Percentiles rank a stretch among this genome's conserved stretches.
These are phyloP conservation scores for Schlechtendalia chinensis DNA, from an alignment of 1,140 invertebrate species.

Conservation along the genomic window DNA sequence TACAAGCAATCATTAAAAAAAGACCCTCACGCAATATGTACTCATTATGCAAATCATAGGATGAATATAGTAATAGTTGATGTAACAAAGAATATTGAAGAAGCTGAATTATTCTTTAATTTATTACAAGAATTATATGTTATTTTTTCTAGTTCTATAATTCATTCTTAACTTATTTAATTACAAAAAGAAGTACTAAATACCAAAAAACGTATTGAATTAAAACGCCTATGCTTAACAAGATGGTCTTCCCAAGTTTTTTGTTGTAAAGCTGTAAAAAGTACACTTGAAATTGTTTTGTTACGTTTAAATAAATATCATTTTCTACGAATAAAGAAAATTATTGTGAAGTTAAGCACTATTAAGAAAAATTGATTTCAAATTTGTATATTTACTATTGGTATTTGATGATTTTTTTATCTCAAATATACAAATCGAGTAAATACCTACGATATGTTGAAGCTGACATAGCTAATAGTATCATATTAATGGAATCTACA, in stretches of 20 bases:
- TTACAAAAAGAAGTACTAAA: neutral
- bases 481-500: neutral
- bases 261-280: slow-evolving; percentile 1
- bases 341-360: neutral
- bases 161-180: neutral
- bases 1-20: neutral
- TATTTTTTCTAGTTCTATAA: neutral
- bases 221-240: neutral
- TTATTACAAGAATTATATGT: slow-evolving; percentile 3
- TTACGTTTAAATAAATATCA: neutral
- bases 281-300: no score
- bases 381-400: neutral
- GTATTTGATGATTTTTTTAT: slow-evolving; percentile 10
- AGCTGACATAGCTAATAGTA: neutral
- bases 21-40: neutral
- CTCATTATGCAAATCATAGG: neutral
- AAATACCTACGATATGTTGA: neutral
- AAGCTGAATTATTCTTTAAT: no score
- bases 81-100: neutral
- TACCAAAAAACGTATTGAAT: neutral
- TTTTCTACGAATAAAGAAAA: neutral
- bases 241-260: neutral
- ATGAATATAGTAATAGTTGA: neutral
- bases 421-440: neutral
- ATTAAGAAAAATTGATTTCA: slow-evolving; percentile 2